Percentiles rank a stretch among this genome's conserved stretches.
These are phyloP conservation scores for Cryptoleucopteryx plumbea DNA, from an alignment of 2,113 vertebrate species.

Conservation along the genomic window DNA sequence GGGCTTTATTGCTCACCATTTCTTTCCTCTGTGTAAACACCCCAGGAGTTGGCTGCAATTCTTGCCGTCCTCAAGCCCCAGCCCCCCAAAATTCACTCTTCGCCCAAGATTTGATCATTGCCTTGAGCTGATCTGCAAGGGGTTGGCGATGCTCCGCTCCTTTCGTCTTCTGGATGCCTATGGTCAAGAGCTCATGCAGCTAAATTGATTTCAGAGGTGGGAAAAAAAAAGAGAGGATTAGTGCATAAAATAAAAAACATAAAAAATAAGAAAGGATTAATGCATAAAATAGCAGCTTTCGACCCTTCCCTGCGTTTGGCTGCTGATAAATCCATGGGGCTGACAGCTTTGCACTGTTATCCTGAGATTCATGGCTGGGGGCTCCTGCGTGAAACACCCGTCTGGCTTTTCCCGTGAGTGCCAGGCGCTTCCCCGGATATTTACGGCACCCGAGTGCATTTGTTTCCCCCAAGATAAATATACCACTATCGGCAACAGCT, in stretches of 20 bases:
- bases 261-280: background rate
- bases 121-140: background rate
- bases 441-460: constrained; percentile 61
- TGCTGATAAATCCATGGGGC: constrained; percentile 51
- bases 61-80: background rate
- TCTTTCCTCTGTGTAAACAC: background rate
- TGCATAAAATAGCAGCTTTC: background rate
- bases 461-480: constrained; percentile 66
- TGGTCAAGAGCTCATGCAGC: accelerated
- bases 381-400: constrained; percentile 25
- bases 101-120: background rate
- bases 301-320: background rate
- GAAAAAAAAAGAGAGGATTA: background rate
- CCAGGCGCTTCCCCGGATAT: constrained; percentile 48
- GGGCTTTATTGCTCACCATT: background rate
- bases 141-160: background rate
- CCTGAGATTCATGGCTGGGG: constrained; percentile 58
- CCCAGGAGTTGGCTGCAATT: background rate
- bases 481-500: constrained; percentile 49
- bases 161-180: accelerated
- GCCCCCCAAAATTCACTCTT: background rate
- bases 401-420: constrained; percentile 43
- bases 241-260: background rate
- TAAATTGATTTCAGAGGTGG: background rate
- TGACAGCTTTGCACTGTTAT: constrained; percentile 59